Conservation (phyloP, 2,797 vertebrate genomes). For the Diglossa cyanea region DNA sequence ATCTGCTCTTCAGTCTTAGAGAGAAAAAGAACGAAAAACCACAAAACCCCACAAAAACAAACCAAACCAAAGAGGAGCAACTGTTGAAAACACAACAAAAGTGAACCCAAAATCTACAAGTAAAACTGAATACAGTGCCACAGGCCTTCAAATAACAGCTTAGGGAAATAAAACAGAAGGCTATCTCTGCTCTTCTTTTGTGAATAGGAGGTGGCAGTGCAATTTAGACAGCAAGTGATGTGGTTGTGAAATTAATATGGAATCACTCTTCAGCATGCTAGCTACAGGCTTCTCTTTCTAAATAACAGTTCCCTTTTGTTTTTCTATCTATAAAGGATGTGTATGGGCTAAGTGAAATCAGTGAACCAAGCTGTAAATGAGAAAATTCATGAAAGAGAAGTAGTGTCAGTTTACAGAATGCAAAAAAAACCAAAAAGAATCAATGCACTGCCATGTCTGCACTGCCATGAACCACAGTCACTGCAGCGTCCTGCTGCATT, state of each 20-base stretch:
- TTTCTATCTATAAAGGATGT: background rate
- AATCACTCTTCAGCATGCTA: background rate
- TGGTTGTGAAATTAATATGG: constrained; percentile 19
- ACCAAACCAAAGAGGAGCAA: background rate
- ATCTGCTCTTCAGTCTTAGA: background rate
- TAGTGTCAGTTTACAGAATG: background rate
- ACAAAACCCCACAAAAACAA: background rate
- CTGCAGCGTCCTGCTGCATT: background rate
- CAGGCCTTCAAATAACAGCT: background rate
- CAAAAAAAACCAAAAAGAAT: background rate
- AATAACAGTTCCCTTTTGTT: constrained; percentile 29
- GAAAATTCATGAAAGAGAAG: background rate
- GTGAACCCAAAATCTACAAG: background rate
- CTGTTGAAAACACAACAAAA: background rate
- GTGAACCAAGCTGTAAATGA: constrained; percentile 28
- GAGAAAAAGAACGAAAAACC: background rate
- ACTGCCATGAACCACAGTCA: background rate
- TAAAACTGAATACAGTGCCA: background rate
- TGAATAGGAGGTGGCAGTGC: background rate
- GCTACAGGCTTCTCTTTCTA: background rate
- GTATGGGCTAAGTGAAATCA: background rate
- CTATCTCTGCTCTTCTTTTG: background rate
- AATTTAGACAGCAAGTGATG: background rate
- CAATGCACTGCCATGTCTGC: background rate
- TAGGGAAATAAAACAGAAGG: background rate